Percentiles rank a stretch among this genome's conserved stretches.
phyloP scores from a whole-genome alignment of 2,888 invertebrate species.

The Deilephila porcellus region DNA sequence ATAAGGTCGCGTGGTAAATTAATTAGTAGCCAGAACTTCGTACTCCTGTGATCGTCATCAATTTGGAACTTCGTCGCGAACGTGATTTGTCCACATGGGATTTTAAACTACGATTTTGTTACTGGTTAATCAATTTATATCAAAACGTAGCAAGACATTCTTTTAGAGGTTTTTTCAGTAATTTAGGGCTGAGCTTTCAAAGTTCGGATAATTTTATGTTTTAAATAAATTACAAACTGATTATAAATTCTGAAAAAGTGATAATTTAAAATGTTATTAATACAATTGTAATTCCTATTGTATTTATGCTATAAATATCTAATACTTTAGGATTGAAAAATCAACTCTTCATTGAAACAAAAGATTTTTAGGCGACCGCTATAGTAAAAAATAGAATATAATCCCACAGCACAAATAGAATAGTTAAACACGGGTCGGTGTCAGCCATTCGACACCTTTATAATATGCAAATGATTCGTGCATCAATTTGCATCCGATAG shows the following conservation, averaged over 20 bases:
- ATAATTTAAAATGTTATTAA: no score
- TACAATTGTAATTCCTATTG: no score
- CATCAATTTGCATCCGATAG: conserved; percentile 57
- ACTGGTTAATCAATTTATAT: background rate
- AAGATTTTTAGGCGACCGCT: no score
- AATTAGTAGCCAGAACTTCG: conserved; percentile 17
- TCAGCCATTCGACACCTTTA: conserved; percentile 32
- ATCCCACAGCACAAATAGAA: background rate
- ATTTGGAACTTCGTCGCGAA: background rate
- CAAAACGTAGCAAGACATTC: no score
- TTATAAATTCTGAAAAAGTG: no score
- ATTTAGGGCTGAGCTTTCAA: no score
- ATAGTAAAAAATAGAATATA: background rate
- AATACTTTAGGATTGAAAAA: no score
- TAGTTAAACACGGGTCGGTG: background rate
- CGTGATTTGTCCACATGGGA: conserved; percentile 41
- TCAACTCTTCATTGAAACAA: no score
- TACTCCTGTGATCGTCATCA: conserved; percentile 4
- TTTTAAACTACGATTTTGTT: background rate
- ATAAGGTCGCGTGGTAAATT: conserved; percentile 8
- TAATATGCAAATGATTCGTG: conserved; percentile 58
- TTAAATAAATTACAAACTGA: no score
- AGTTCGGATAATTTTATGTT: no score
- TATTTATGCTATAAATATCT: no score
- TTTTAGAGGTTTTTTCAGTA: no score